phyloP scores from a whole-genome alignment of 2,797 vertebrate genomes.

The Aulostomus chinensis region DNA sequence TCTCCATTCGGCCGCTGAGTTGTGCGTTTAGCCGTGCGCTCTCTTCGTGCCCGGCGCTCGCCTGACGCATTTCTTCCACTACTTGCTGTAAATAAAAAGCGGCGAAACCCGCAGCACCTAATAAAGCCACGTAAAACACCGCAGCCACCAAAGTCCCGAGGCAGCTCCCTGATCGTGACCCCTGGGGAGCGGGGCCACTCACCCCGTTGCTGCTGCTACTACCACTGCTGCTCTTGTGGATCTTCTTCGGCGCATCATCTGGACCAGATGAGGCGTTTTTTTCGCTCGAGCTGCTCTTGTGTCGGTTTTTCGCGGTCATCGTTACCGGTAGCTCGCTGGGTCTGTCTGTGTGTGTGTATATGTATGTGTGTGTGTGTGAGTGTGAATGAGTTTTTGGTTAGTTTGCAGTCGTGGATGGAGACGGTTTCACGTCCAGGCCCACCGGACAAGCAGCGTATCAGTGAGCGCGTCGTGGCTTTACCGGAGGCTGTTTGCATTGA shows the following conservation, averaged over 20 bases:
- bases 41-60: conserved; percentile 48
- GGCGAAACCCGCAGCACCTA: conserved; percentile 67
- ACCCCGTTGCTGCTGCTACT: too few relatives aligned
- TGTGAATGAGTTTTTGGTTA: conserved; percentile 2
- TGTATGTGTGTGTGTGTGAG: neutral
- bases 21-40: conserved; percentile 49
- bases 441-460: conserved; percentile 70
- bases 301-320: conserved; percentile 75
- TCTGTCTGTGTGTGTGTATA: neutral
- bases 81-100: conserved; percentile 75
- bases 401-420: conserved; percentile 64
- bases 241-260: conserved; percentile 72
- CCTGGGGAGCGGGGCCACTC: conserved; percentile 43
- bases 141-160: conserved; percentile 41
- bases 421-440: conserved; percentile 44
- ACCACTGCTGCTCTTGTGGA: conserved; percentile 51
- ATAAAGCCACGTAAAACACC: conserved; percentile 65
- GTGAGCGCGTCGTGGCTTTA: conserved; percentile 77
- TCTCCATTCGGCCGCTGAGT: conserved; percentile 62
- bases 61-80: conserved; percentile 66
- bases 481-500: conserved; percentile 37
- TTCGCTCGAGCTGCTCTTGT: conserved; percentile 66
- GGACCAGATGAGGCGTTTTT: conserved; percentile 43
- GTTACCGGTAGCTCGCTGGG: conserved; percentile 6
- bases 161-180: conserved; percentile 47